Base-by-base conservation (phyloP, 30 jellyfish, hydroid and myxozoan genomes). In the Chrysaora quinquecirrha region DNA sequence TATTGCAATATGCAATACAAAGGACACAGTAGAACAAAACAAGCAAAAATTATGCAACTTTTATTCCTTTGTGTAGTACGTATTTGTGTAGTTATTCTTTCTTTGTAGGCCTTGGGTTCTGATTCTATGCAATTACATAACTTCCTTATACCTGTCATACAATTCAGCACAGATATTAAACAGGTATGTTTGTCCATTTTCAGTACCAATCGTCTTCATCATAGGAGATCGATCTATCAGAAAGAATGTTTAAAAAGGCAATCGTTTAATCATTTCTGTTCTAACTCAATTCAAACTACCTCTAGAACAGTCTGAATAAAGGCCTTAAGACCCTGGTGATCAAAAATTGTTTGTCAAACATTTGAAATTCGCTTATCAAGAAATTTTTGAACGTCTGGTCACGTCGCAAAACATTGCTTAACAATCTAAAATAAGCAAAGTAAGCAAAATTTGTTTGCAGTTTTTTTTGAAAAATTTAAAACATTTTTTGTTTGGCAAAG, bases 131-230 rank as follows among this genome's bases (percentile, higher is more conserved):
- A 68, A 30, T n/a, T 90, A 18, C 85, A 85, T 20, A 76, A 74
- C 18, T 54, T 90, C 1, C 58, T 91, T 68, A 23, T 90, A 38
- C 96, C 97, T 9, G 65, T 90, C 34, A 77, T 90, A 9, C 84
- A 77, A 22, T 74, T 83, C 29, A 75, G 97, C 82, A 90, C 97
- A 23, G 87, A 87, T 31, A 6, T 76, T 20, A 74, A 72, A 25
- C 96, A 90, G 93, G 97, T 84, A 33, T 11, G 74, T 23, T 20
- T 35, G 18, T 23, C 20, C 24, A n/a, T 67, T 3, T 67, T 12
- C 4, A 24, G 14, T 9, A 3, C 38, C 9, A 43, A 43, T 9
- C 16, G 16, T 60, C n/a, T 6, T 6, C 9, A 60, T 6, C n/a
- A n/a, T 4, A 27, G 34, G 73, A 22, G 11, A 60, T 6, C 9